Conservation (phyloP, 2,797 vertebrate species). For the Chiroxiphia lanceolata region DNA sequence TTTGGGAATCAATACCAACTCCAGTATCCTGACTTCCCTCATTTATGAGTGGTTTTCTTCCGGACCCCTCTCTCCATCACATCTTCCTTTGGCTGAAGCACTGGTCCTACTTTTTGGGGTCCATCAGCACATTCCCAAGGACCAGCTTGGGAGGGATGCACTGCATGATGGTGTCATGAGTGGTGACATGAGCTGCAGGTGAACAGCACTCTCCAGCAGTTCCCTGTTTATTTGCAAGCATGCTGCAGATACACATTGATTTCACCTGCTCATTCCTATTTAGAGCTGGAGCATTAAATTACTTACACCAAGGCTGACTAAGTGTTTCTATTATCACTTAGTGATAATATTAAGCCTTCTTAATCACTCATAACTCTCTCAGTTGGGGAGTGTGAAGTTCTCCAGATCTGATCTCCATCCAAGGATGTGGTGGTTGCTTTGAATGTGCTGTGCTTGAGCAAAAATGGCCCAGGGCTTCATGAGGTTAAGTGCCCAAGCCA, state of each 20-base stretch:
- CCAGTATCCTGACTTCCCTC: not conserved
- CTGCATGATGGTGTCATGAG: not conserved
- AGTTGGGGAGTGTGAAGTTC: not conserved
- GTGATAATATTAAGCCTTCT: no score
- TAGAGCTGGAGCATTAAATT: not conserved
- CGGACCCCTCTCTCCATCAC: rapidly evolving
- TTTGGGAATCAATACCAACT: not conserved
- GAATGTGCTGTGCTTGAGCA: not conserved
- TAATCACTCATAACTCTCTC: conserved; percentile 1
- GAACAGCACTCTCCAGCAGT: not conserved
- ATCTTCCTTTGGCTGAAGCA: not conserved
- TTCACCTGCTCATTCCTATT: not conserved
- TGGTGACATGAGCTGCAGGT: not conserved
- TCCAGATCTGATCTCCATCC: not conserved
- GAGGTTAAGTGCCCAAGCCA: not conserved
- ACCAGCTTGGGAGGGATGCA: not conserved
- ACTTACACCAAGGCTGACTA: not conserved
- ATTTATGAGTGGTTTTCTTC: not conserved
- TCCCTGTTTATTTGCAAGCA: not conserved
- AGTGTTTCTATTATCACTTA: conserved; percentile 7
- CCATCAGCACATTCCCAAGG: not conserved
- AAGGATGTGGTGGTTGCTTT: not conserved
- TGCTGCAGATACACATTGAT: not conserved
- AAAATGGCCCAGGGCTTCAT: not conserved
- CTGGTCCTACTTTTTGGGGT: not conserved